A percentile compares a stretch with the other conserved stretches of the same genome.
phyloP scores from a whole-genome alignment of 2,797 vertebrate species.

The Graptemys geographica region DNA sequence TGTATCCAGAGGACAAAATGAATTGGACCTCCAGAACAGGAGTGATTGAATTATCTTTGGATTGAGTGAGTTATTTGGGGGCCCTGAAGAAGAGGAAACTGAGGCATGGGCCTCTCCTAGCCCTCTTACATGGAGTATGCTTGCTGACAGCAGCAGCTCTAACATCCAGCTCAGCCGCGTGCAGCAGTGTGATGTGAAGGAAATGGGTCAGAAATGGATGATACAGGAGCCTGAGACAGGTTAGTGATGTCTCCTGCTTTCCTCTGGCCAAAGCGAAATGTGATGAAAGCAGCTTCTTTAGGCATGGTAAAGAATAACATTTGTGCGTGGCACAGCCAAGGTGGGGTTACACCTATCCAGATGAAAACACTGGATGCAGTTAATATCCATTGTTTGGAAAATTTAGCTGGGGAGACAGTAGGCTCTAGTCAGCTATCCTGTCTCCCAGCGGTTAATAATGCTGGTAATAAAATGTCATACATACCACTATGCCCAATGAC shows the following conservation, averaged over 20 bases:
- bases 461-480: neutral
- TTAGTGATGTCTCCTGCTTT: neutral
- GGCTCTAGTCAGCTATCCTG: neutral
- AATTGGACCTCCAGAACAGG: no score
- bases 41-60: no score
- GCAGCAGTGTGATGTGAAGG: neutral
- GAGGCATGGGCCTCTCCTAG: no score
- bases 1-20: no score
- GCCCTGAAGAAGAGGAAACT: no score
- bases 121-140: neutral
- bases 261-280: neutral
- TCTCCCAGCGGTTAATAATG: neutral
- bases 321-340: neutral
- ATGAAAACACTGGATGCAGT: neutral
- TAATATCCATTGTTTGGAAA: neutral
- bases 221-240: neutral
- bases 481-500: neutral
- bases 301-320: neutral
- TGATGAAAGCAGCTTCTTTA: neutral
- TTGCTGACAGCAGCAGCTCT: neutral
- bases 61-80: no score
- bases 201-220: neutral
- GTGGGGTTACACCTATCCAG: neutral
- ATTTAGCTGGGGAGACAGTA: neutral
- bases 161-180: neutral